Evolutionary conservation across 2,797 vertebrate species (phyloP).

Genomic region (Rhinogobio ventralis): DNA sequence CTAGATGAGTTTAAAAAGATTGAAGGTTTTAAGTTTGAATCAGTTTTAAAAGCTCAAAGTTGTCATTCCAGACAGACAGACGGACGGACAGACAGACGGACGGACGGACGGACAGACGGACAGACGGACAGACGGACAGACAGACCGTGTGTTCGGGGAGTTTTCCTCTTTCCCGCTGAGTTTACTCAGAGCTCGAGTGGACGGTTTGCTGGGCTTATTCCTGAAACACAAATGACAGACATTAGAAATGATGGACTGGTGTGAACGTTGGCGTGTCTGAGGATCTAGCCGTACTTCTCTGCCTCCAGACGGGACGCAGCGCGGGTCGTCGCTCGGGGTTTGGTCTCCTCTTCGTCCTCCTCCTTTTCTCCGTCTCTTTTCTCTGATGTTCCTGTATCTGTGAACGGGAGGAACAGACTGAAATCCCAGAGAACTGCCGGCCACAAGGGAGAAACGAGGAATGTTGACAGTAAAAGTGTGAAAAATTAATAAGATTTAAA

Average conservation of each 20-base stretch:
- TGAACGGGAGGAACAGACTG: not conserved
- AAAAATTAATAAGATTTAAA: fast-evolving
- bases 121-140: not conserved
- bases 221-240: constrained; percentile 75
- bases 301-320: constrained; percentile 88
- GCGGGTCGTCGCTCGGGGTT: constrained; percentile 86
- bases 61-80: too few relatives aligned
- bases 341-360: constrained; percentile 78
- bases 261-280: not conserved
- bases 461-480: not conserved
- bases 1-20: too few relatives aligned
- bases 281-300: constrained; percentile 80
- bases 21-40: too few relatives aligned
- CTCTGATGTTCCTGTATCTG: constrained; percentile 43
- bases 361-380: constrained; percentile 73
- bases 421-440: too few relatives aligned
- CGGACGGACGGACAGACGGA: not conserved
- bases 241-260: constrained; percentile 51
- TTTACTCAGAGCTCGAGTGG: constrained; percentile 85
- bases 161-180: constrained; percentile 79
- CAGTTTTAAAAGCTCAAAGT: too few relatives aligned
- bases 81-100: not conserved
- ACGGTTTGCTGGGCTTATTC: constrained; percentile 88
- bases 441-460: not conserved
- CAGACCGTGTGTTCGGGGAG: constrained; percentile 77